Conservation (phyloP, 2,113 vertebrate species). For the Picathartes gymnocephalus region DNA sequence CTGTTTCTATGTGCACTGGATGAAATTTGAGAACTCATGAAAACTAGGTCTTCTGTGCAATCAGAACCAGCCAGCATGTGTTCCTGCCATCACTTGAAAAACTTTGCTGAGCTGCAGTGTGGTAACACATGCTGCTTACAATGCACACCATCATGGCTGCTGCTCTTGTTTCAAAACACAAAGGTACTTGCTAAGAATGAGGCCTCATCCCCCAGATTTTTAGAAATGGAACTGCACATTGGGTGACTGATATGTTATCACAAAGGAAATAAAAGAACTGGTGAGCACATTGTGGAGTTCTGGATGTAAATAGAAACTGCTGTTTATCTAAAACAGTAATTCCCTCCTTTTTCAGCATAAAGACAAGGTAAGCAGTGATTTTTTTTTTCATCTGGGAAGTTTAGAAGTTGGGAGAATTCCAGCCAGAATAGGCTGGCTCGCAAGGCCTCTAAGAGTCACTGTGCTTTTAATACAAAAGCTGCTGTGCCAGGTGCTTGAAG, state of each 20-base stretch:
- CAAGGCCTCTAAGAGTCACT: background rate
- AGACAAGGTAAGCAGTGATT: background rate
- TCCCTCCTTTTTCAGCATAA: background rate
- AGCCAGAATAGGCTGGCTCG: background rate
- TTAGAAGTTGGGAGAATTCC: background rate
- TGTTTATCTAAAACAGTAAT: background rate
- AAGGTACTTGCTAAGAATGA: background rate
- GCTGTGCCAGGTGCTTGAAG: background rate
- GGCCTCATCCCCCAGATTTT: background rate
- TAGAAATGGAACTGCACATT: background rate
- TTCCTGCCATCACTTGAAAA: background rate
- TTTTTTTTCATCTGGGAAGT: background rate
- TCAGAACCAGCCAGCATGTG: background rate
- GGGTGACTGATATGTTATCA: background rate
- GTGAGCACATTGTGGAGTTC: background rate
- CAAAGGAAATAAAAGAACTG: background rate
- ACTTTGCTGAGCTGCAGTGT: background rate
- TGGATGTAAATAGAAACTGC: background rate
- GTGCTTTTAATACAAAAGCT: background rate
- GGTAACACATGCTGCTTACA: background rate
- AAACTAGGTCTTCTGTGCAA: background rate
- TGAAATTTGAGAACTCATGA: background rate
- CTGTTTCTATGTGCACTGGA: background rate
- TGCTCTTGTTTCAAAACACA: background rate
- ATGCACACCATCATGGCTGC: background rate